Evolutionary conservation across 2,797 vertebrate genomes (phyloP).

Genomic region (Mustela erminea): DNA sequence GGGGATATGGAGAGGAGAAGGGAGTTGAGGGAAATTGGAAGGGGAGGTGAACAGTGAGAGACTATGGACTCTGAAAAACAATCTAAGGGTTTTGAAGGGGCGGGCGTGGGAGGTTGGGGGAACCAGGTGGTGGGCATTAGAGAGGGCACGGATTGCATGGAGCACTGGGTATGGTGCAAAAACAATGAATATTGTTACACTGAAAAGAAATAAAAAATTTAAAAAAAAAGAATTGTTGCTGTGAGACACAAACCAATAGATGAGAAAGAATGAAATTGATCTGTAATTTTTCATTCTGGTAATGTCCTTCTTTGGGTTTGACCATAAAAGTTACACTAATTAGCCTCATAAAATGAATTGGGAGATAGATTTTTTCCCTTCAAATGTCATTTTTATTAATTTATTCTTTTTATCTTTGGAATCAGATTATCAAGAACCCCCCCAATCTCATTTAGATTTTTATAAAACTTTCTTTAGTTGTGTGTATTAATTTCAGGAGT

Average conservation of each 20-base stretch:
- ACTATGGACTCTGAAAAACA: too few relatives aligned
- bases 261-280: background rate
- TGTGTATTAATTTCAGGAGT: conserved; percentile 16
- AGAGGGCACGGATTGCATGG: too few relatives aligned
- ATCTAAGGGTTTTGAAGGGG: too few relatives aligned
- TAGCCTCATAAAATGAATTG: background rate
- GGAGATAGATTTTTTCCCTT: background rate
- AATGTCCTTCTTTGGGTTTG: background rate
- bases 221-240: background rate
- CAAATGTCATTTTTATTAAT: background rate
- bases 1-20: too few relatives aligned
- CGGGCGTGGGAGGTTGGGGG: too few relatives aligned
- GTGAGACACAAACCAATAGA: background rate
- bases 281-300: conserved; percentile 49
- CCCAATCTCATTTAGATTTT: background rate
- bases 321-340: background rate
- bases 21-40: too few relatives aligned
- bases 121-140: too few relatives aligned
- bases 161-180: too few relatives aligned
- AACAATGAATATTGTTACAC: too few relatives aligned
- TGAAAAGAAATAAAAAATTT: too few relatives aligned
- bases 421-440: background rate
- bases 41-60: too few relatives aligned
- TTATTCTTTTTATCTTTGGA: background rate
- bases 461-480: background rate